phyloP scores from a whole-genome alignment of 1,140 invertebrate genomes.

The Conus betulinus region DNA sequence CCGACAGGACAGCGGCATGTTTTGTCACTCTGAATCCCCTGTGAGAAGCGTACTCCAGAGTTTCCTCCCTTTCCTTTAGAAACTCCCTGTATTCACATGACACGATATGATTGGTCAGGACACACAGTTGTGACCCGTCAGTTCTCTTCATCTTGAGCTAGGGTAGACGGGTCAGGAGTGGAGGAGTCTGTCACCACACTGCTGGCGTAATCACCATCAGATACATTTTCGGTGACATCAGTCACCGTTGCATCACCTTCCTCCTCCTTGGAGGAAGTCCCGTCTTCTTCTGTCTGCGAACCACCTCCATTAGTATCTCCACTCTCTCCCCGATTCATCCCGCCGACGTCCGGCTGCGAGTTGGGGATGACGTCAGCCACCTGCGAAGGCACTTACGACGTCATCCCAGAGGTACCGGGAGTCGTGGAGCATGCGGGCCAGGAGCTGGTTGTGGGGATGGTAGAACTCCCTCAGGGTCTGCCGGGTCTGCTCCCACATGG shows the following conservation, averaged over 20 bases:
- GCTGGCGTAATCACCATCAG: background rate
- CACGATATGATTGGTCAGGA: too few relatives aligned
- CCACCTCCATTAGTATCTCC: background rate
- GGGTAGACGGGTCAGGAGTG: background rate
- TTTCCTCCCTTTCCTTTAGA: background rate
- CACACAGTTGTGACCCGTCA: background rate
- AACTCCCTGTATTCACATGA: background rate
- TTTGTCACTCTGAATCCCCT: background rate
- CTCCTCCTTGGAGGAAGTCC: background rate
- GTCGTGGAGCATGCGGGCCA: constrained; percentile 44
- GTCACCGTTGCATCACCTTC: background rate
- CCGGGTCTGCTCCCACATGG: constrained; percentile 45
- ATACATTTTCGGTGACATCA: background rate
- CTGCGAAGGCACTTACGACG: background rate
- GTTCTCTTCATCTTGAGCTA: background rate
- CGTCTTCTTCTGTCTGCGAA: background rate
- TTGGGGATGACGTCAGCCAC: background rate
- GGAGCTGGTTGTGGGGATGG: constrained; percentile 44
- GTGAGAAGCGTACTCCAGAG: background rate
- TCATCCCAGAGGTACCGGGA: constrained; percentile 44
- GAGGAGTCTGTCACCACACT: background rate
- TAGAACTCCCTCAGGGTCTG: constrained; percentile 44
- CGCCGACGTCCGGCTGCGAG: background rate
- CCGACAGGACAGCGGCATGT: too few relatives aligned
- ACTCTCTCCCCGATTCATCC: background rate